Percentiles rank a stretch among this genome's conserved stretches.
These are phyloP conservation scores for Drosophila vallismaia DNA, from an alignment of 2,888 invertebrate species.

Conservation along the genomic window DNA sequence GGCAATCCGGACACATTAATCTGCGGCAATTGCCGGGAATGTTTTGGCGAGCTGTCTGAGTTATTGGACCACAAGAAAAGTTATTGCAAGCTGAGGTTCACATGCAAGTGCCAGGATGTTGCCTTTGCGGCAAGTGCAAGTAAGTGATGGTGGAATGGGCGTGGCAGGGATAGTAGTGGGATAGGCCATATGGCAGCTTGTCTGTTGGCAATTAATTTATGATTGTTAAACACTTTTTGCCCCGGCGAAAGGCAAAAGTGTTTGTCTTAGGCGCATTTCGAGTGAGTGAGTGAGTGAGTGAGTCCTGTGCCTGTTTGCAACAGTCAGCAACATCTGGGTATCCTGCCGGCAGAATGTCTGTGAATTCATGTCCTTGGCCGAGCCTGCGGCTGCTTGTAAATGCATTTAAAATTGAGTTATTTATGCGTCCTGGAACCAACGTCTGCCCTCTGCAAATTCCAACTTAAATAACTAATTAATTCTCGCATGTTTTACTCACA, in stretches of 20 bases:
- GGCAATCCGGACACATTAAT: slow-evolving; percentile 91
- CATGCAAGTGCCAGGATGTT: slow-evolving; percentile 88
- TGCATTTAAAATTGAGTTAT: slow-evolving; percentile 79
- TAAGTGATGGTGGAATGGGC: slow-evolving; percentile 22
- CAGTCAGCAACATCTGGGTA: slow-evolving; percentile 68
- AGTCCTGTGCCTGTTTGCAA: slow-evolving; percentile 42
- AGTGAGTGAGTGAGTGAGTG: slow-evolving; percentile 6
- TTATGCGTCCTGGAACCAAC: slow-evolving; percentile 60
- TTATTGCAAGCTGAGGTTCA: slow-evolving; percentile 89
- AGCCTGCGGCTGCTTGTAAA: slow-evolving; percentile 55
- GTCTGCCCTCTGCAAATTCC: slow-evolving; percentile 54
- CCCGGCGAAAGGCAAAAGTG: slow-evolving; percentile 44
- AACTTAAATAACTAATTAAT: slow-evolving; percentile 80
- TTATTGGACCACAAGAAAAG: slow-evolving; percentile 90
- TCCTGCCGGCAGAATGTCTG: slow-evolving; percentile 42
- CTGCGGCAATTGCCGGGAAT: slow-evolving; percentile 91
- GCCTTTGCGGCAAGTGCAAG: slow-evolving; percentile 84
- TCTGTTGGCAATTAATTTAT: slow-evolving; percentile 81
- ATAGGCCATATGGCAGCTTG: slow-evolving; percentile 35
- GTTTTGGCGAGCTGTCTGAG: slow-evolving; percentile 89
- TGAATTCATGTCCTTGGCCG: slow-evolving; percentile 51
- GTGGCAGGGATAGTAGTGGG: slow-evolving; percentile 2
- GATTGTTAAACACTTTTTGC: slow-evolving; percentile 82
- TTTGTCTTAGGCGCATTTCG: slow-evolving; percentile 54
- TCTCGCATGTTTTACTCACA: slow-evolving; percentile 64